Conservation (phyloP, 2,113 vertebrate genomes). For the Hippoglossus stenolepis region DNA sequence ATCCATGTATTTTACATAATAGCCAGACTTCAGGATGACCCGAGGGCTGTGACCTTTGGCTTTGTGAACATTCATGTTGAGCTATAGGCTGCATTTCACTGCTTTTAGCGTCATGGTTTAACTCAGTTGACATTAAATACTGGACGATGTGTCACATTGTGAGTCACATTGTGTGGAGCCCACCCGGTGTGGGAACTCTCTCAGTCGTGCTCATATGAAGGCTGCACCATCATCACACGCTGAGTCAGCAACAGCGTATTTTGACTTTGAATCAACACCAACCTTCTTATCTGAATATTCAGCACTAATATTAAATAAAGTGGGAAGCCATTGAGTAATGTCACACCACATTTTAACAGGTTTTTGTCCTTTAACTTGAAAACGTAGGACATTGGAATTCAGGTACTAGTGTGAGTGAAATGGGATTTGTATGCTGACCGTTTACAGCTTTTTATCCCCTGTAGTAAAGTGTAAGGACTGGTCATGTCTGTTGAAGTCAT, state of each 20-base stretch:
- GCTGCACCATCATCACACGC: conserved; percentile 27
- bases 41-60: background rate
- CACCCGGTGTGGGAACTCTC: conserved; percentile 48
- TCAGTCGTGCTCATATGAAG: conserved; percentile 20
- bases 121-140: conserved; percentile 12
- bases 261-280: conserved; percentile 9
- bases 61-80: conserved; percentile 8
- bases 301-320: background rate
- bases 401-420: too few species aligned
- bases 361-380: too few species aligned
- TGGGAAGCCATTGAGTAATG: background rate
- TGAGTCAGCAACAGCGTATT: conserved; percentile 31
- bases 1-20: background rate
- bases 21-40: conserved; percentile 1
- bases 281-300: conserved; percentile 6
- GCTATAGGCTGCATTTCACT: conserved; percentile 7
- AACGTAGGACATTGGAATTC: too few species aligned
- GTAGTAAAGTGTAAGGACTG: background rate
- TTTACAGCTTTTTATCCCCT: background rate
- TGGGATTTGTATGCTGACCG: too few species aligned
- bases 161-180: conserved; percentile 63
- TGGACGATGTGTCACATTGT: conserved; percentile 49
- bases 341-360: background rate
- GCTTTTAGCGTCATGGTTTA: conserved; percentile 6
- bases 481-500: background rate